Evolutionary conservation across 2,797 vertebrate genomes (phyloP), one percentile per base, ranked within the genome.

Genomic region (Sorex maritimensis): DNA sequence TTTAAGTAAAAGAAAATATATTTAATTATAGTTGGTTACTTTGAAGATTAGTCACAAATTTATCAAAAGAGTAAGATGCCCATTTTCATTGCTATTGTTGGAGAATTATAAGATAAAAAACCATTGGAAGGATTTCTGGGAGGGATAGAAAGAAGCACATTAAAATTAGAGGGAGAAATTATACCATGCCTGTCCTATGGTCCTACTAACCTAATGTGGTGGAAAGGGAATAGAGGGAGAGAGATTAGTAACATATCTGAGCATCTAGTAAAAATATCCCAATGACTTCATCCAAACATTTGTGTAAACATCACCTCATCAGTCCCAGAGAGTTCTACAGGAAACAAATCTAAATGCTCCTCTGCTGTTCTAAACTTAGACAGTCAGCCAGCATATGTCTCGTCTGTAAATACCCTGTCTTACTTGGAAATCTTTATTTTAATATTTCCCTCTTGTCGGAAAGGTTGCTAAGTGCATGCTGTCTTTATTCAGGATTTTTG

Each of bases 331-430:
- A 97, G 97, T 98, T 98, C 97, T 95, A 98, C 97, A 98, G 98
- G 98, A 98, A 98, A 98, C 97, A 97, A 98, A 98, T 98, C 97
- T 97, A 97, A 97, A 98, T 97, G 97, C 97, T 97, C 96, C 97
- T 97, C 96, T 96, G 97, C 97, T 95, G 97, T 98, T 98, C 98
- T 98, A 98, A 98, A 98, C 98, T 98, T 98, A 98, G 98, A 95
- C 95, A 93, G 97, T 98, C 97, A 98, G 96, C 97, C 95, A 88
- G 97, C 97, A 97, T 98, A 97, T 98, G 98, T 98, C 98, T 98
- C 93, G 96, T 96, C 98, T 97, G 96, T 97, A 98, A 98, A 98
- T 98, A 98, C 96, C 97, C 96, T 61, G 96, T 98, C 97, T 98
- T 97, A 98, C 96, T 98, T 96, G 97, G 97, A 97, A 95, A 97